These are phyloP conservation scores for rat (Rattus norvegicus) DNA, from an alignment of 2,113 vertebrate species.

Conservation along the genomic window DNA sequence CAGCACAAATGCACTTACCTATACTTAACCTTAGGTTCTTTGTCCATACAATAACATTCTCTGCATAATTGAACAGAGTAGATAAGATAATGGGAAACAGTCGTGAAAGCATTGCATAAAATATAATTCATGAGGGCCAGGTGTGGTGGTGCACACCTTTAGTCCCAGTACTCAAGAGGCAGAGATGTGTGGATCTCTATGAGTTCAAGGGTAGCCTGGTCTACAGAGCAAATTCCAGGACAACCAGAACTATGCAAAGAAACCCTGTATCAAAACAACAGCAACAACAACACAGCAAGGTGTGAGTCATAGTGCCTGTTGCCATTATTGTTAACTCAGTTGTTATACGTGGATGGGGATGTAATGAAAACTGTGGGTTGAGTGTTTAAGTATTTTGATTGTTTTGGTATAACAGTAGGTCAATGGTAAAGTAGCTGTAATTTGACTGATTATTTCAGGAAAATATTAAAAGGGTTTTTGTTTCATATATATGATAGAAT, in stretches of 20 bases:
- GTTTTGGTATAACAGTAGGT: neutral
- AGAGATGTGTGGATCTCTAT: neutral
- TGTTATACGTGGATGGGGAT: neutral
- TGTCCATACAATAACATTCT: conserved; percentile 13
- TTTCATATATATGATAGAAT: neutral
- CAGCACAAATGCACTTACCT: conserved; percentile 35
- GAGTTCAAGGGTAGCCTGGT: neutral
- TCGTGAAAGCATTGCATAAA: neutral
- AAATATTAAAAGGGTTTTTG: neutral
- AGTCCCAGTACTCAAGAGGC: neutral
- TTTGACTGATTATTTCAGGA: conserved; percentile 12
- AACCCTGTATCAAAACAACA: neutral
- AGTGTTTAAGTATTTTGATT: conserved; percentile 51
- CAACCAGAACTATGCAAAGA: neutral
- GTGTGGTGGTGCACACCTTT: neutral
- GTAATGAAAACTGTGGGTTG: conserved; percentile 8
- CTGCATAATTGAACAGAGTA: neutral
- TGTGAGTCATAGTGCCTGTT: neutral
- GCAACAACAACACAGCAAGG: neutral
- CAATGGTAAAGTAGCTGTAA: neutral
- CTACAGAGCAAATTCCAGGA: neutral
- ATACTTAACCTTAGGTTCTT: conserved; percentile 26
- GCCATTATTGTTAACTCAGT: neutral
- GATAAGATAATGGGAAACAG: neutral
- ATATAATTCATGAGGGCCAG: neutral